phyloP scores from a whole-genome alignment of 1,140 invertebrate species.

The Drosophila burlai region DNA sequence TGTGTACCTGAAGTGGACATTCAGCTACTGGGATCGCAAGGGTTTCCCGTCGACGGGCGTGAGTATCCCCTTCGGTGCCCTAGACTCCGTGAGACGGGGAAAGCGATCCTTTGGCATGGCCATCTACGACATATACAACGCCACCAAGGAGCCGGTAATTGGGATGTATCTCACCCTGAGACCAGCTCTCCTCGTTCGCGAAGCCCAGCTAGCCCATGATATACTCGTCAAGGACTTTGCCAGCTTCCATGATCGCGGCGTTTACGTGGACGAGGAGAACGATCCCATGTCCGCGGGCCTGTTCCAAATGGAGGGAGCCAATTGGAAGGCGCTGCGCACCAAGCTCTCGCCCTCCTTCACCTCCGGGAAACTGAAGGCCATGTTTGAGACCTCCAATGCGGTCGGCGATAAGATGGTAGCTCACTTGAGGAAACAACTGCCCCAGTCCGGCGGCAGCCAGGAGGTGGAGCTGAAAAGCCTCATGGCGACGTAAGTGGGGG shows the following conservation, averaged over 20 bases:
- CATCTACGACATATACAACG: constrained; percentile 69
- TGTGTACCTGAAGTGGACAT: constrained; percentile 63
- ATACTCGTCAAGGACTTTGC: constrained; percentile 85
- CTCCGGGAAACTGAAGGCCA: constrained; percentile 87
- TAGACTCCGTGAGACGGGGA: constrained; percentile 44
- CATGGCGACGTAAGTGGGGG: constrained; percentile 53
- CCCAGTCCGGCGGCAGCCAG: constrained; percentile 17
- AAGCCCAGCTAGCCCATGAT: constrained; percentile 85
- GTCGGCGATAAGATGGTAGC: constrained; percentile 79
- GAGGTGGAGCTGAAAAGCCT: constrained; percentile 68
- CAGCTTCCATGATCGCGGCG: constrained; percentile 84
- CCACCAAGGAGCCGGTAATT: constrained; percentile 60
- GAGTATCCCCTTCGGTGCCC: constrained; percentile 70
- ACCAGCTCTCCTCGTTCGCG: constrained; percentile 85
- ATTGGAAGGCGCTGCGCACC: constrained; percentile 86
- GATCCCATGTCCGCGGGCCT: constrained; percentile 82
- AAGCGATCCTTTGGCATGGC: constrained; percentile 69
- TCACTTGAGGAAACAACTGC: constrained; percentile 52
- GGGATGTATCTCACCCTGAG: constrained; percentile 76
- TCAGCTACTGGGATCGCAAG: constrained; percentile 72
- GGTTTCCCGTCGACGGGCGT: constrained; percentile 53
- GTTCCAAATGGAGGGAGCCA: constrained; percentile 84
- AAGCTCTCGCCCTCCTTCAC: constrained; percentile 87
- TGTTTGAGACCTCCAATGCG: constrained; percentile 86
- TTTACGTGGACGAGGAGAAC: constrained; percentile 81